phyloP scores from a whole-genome alignment of 2,113 vertebrate species.

The Actinemys pallida region DNA sequence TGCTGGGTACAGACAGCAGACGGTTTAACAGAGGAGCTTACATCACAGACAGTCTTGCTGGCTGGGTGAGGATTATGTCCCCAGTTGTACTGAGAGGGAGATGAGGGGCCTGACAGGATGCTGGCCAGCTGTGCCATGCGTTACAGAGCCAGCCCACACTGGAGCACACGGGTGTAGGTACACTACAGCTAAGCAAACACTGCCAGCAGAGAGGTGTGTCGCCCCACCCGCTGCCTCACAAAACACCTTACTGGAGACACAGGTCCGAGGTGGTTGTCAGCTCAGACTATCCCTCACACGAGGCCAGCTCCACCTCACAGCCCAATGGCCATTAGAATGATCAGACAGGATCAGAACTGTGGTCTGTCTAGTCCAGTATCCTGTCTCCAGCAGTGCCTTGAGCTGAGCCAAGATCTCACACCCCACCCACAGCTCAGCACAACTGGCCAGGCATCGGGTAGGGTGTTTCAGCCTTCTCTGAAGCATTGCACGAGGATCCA shows the following conservation, averaged over 20 bases:
- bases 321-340: neutral
- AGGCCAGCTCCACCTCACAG: neutral
- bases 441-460: neutral
- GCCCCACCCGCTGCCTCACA: neutral
- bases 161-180: neutral
- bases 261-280: neutral
- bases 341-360: neutral
- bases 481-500: neutral
- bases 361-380: neutral
- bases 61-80: neutral
- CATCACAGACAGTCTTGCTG: neutral
- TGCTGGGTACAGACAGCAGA: neutral
- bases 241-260: neutral
- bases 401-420: neutral
- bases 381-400: neutral
- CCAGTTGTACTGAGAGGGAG: neutral
- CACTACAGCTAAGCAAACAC: neutral
- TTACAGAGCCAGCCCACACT: fast-evolving
- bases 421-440: neutral
- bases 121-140: neutral
- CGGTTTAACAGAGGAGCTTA: neutral
- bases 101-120: neutral
- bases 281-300: neutral
- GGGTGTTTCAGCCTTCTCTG: neutral
- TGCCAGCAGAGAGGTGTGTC: neutral